Percentiles rank a stretch among this genome's conserved stretches.
phyloP scores from a whole-genome alignment of 2,797 vertebrate species.

The Coregonus ussuriensis region DNA sequence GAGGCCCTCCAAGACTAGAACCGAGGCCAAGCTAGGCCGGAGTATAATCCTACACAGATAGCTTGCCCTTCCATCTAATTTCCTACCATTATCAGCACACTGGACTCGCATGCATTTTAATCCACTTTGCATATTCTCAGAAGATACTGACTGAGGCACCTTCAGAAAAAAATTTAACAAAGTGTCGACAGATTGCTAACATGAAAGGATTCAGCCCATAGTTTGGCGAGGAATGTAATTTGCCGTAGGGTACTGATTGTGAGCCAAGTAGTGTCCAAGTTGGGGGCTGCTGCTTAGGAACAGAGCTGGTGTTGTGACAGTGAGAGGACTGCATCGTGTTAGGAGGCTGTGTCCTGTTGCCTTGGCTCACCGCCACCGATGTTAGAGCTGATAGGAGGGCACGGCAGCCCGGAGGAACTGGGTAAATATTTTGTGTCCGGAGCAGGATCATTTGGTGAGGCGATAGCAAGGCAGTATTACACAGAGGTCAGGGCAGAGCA shows the following conservation, averaged over 20 bases:
- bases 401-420: neutral
- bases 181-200: neutral
- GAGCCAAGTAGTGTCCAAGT: conserved; percentile 29
- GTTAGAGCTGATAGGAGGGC: neutral
- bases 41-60: conserved; percentile 15
- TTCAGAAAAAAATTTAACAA: conserved; percentile 25
- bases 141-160: neutral
- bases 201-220: neutral
- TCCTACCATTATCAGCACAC: conserved; percentile 26
- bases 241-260: neutral
- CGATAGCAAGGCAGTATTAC: conserved; percentile 27
- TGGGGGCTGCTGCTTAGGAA: neutral
- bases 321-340: neutral
- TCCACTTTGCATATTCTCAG: conserved; percentile 2
- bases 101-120: conserved; percentile 27
- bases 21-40: neutral
- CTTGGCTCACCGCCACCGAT: conserved; percentile 1
- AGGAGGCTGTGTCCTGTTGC: neutral
- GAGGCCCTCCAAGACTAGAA: neutral
- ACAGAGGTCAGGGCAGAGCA: neutral
- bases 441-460: neutral
- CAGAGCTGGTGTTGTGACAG: neutral
- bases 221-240: conserved; percentile 22
- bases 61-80: conserved; percentile 22
- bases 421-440: neutral